These are phyloP conservation scores for Agelastica alni DNA, from an alignment of 2,888 invertebrate genomes.

Conservation along the genomic window DNA sequence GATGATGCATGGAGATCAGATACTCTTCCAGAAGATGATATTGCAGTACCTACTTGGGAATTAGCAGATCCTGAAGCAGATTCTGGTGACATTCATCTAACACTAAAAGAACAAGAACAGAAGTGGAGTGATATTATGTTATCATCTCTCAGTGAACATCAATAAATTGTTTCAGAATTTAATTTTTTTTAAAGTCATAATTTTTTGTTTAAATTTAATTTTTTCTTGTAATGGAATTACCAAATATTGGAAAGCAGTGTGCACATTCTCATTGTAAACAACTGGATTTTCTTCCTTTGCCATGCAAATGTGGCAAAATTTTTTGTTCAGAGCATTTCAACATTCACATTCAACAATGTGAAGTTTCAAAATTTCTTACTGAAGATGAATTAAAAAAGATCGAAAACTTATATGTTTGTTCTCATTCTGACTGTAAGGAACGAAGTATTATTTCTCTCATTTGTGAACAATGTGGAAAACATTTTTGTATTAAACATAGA, in stretches of 20 bases:
- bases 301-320: slow-evolving; percentile 66
- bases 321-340: slow-evolving; percentile 73
- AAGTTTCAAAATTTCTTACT: slow-evolving; percentile 38
- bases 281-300: slow-evolving; percentile 72
- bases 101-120: slow-evolving; percentile 84
- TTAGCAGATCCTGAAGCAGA: slow-evolving; percentile 93
- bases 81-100: slow-evolving; percentile 87
- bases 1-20: slow-evolving; percentile 88
- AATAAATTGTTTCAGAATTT: slow-evolving; percentile 45
- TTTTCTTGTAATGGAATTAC: slow-evolving; percentile 68
- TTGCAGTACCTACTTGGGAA: slow-evolving; percentile 81
- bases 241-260: slow-evolving; percentile 71
- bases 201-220: slow-evolving; percentile 6
- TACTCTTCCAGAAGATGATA: slow-evolving; percentile 81
- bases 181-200: background rate
- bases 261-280: slow-evolving; percentile 65
- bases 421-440: slow-evolving; percentile 62
- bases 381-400: slow-evolving; percentile 40
- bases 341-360: slow-evolving; percentile 61
- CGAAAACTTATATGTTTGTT: slow-evolving; percentile 60
- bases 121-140: slow-evolving; percentile 65
- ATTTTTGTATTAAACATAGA: slow-evolving; percentile 74
- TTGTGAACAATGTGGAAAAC: slow-evolving; percentile 68
- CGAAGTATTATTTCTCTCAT: slow-evolving; percentile 67
- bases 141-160: slow-evolving; percentile 60